Percentiles rank a stretch among this genome's conserved stretches.
phyloP scores from a whole-genome alignment of 2,797 vertebrate genomes.

The Sorex maritimensis region DNA sequence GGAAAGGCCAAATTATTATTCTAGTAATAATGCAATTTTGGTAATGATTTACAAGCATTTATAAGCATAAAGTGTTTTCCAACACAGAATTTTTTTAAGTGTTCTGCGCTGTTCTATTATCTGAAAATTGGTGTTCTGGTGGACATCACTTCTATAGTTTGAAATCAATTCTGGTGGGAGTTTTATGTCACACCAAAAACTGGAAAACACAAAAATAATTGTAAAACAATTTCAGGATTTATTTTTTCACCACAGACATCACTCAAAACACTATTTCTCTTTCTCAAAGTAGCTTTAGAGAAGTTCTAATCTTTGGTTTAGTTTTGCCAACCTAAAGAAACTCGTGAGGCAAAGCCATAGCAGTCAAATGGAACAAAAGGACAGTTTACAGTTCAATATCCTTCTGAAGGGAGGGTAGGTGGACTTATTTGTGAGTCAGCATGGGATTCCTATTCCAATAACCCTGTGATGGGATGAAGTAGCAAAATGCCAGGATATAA shows the following conservation, averaged over 20 bases:
- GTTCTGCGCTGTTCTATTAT: not conserved
- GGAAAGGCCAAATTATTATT: not conserved
- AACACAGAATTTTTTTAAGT: not conserved
- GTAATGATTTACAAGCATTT: not conserved
- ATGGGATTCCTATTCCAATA: not conserved
- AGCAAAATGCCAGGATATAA: not conserved
- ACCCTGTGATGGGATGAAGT: not conserved
- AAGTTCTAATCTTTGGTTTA: not conserved
- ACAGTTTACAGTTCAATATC: not conserved
- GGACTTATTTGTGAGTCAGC: not conserved
- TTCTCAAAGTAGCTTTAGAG: not conserved
- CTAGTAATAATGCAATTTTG: not conserved
- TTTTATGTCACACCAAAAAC: not conserved
- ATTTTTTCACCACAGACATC: not conserved
- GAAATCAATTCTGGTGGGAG: not conserved
- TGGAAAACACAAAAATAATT: not conserved
- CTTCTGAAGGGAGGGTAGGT: not conserved
- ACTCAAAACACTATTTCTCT: not conserved
- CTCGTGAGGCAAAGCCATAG: not conserved
- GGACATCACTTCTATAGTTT: not conserved
- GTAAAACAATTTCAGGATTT: not conserved
- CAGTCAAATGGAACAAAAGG: not conserved
- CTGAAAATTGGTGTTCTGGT: not conserved
- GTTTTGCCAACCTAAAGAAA: slow-evolving; percentile 16
- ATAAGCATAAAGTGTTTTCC: not conserved